These are phyloP conservation scores for Caenorhabditis parvicauda DNA, from an alignment of 2,888 invertebrate species.

Conservation along the genomic window DNA sequence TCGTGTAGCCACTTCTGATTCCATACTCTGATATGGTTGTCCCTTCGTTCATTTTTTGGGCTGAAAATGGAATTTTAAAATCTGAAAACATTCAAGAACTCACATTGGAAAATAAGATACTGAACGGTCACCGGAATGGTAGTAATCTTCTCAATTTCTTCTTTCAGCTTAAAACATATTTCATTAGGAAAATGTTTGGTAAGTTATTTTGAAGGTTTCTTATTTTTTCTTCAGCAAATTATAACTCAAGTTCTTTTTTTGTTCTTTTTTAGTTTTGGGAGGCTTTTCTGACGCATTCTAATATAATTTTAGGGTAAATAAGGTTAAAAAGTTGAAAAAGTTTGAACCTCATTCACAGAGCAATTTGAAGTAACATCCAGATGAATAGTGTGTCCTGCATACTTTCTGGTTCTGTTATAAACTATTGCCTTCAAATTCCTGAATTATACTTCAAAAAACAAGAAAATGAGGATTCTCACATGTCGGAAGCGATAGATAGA, in stretches of 20 bases:
- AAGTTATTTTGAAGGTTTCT: neutral
- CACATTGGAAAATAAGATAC: constrained; percentile 44
- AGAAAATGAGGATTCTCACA: constrained; percentile 12
- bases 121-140: constrained; percentile 34
- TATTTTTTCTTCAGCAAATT: no score
- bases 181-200: neutral
- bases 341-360: constrained; percentile 31
- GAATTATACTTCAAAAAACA: constrained; percentile 1
- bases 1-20: constrained; percentile 43
- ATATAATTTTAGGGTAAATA: neutral
- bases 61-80: constrained; percentile 18
- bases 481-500: constrained; percentile 5
- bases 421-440: constrained; percentile 44
- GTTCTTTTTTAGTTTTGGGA: constrained; percentile 1
- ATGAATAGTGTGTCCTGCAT: constrained; percentile 42
- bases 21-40: constrained; percentile 24
- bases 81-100: neutral
- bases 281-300: no score
- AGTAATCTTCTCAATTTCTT: constrained; percentile 31
- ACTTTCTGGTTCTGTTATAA: constrained; percentile 46
- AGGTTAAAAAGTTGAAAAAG: no score
- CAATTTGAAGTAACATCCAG: constrained; percentile 27
- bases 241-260: no score
- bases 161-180: constrained; percentile 23
- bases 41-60: constrained; percentile 27